Evolutionary conservation across 2,113 vertebrate genomes (phyloP).

Genomic region (Callospermophilus lateralis): DNA sequence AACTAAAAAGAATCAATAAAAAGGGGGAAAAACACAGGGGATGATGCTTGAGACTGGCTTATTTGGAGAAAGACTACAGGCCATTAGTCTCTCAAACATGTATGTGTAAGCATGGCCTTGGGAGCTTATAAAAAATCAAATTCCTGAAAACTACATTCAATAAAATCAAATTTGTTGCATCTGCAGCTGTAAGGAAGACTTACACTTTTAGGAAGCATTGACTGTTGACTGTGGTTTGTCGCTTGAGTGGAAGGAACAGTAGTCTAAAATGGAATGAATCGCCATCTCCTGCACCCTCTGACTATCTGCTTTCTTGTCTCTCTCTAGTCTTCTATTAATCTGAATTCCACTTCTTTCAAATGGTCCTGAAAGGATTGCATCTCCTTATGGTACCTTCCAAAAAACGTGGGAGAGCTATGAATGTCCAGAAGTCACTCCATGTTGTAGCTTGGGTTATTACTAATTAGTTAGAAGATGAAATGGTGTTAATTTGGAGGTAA

Average conservation of each 20-base stretch:
- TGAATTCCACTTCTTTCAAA: background rate
- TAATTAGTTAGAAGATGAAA: background rate
- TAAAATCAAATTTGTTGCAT: background rate
- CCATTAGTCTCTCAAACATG: background rate
- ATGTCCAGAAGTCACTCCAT: background rate
- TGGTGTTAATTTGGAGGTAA: background rate
- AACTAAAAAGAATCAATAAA: too few species aligned
- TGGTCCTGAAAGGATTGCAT: background rate
- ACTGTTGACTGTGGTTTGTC: background rate
- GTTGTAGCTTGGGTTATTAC: background rate
- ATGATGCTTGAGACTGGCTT: background rate
- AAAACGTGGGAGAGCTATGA: background rate
- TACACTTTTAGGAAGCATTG: background rate
- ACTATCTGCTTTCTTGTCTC: background rate
- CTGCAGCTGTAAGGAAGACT: rapidly evolving
- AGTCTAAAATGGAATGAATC: background rate
- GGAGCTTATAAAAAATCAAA: background rate
- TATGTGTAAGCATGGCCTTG: background rate
- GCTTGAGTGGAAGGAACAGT: background rate
- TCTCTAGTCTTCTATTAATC: background rate
- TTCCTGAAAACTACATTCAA: background rate
- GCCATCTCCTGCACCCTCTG: background rate
- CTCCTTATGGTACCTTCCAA: background rate
- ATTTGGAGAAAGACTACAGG: background rate
- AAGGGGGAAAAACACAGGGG: too few species aligned